A percentile compares a stretch with the other conserved stretches of the same genome.
These are phyloP conservation scores for Biston betularia DNA, from an alignment of 2,888 invertebrate species.

Conservation along the genomic window DNA sequence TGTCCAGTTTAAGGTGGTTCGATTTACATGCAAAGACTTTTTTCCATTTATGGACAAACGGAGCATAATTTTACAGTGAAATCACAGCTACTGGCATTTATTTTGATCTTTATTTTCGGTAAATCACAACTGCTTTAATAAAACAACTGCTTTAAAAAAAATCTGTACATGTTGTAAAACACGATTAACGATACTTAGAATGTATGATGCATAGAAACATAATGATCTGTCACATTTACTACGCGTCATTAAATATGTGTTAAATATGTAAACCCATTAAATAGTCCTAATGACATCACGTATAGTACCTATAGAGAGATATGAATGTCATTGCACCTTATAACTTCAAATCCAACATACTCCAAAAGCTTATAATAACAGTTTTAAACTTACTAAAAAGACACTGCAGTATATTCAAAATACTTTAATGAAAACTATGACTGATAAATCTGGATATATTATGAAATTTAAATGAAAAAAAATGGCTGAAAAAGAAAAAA, in stretches of 20 bases:
- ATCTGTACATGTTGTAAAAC: background rate
- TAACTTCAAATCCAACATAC: background rate
- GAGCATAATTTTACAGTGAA: no score
- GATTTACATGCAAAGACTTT: no score
- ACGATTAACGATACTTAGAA: background rate
- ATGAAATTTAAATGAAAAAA: no score
- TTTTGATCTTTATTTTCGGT: no score
- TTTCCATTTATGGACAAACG: no score
- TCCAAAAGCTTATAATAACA: background rate
- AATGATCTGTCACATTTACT: background rate
- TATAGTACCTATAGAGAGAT: background rate
- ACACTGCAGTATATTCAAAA: no score
- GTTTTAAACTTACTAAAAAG: background rate
- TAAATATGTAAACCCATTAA: background rate
- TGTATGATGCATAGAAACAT: background rate
- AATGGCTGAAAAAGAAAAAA: no score
- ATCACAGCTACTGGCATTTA: no score
- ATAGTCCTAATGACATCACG: background rate
- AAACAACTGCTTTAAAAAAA: no score
- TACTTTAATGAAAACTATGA: no score
- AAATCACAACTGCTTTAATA: no score
- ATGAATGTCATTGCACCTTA: slow-evolving; percentile 12
- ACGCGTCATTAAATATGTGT: background rate
- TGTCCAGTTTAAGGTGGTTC: background rate
- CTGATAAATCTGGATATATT: no score